Percentiles rank a stretch among this genome's conserved stretches.
These are phyloP conservation scores for Tadarida brasiliensis DNA, from an alignment of 2,797 vertebrate species.

Conservation along the genomic window DNA sequence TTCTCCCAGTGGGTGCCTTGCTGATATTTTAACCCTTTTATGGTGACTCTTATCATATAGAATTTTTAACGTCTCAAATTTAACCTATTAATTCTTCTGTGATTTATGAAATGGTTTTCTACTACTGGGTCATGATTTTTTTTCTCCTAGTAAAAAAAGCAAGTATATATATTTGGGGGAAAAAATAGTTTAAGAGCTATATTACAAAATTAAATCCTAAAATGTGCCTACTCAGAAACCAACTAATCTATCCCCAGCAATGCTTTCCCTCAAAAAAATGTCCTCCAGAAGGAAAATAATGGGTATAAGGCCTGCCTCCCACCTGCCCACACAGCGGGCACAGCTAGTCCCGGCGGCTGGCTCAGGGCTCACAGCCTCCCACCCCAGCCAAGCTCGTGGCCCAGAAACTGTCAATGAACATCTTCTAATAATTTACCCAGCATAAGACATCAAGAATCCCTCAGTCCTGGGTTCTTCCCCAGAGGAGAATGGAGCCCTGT, in stretches of 20 bases:
- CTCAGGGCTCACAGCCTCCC: background rate
- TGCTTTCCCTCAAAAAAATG: background rate
- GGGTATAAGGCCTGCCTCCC: background rate
- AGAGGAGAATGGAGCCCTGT: background rate
- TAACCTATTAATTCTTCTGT: background rate
- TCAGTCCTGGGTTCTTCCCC: background rate
- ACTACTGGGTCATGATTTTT: background rate
- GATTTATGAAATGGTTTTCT: background rate
- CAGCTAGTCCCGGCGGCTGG: accelerated
- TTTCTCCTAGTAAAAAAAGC: background rate
- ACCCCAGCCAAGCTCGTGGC: background rate
- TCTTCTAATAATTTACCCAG: background rate
- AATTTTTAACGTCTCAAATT: background rate
- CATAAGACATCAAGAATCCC: no score
- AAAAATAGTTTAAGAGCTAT: background rate
- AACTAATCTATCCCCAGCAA: background rate
- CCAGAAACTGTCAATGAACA: background rate
- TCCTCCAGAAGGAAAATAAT: background rate
- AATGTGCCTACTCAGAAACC: background rate
- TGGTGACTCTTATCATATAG: background rate
- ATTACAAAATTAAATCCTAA: background rate
- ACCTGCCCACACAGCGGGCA: background rate
- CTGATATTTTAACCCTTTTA: background rate
- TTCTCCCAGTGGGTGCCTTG: background rate
- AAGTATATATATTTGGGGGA: background rate